phyloP scores from a whole-genome alignment of 2,113 vertebrate species.

The Tringa solitaria region DNA sequence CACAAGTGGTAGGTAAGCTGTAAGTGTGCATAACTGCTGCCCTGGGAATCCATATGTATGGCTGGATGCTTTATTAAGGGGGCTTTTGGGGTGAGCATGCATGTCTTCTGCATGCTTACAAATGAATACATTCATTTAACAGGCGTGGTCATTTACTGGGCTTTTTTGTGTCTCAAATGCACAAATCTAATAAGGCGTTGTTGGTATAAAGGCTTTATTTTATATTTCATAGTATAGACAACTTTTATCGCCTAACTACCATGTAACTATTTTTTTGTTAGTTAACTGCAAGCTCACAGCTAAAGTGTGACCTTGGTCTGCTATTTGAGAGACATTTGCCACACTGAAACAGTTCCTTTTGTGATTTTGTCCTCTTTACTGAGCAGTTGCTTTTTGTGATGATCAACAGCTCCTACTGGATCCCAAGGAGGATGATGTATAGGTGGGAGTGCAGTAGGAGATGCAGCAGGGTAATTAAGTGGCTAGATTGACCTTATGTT shows the following conservation, averaged over 20 bases:
- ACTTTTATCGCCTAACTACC: fast-evolving
- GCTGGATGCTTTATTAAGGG: background rate
- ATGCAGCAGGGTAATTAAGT: background rate
- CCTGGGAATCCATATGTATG: background rate
- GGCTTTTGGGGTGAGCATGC: background rate
- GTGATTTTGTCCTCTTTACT: background rate
- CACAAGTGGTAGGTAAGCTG: background rate
- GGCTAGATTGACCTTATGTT: background rate
- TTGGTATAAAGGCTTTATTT: background rate
- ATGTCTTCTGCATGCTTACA: background rate
- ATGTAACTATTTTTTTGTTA: background rate
- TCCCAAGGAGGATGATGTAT: background rate
- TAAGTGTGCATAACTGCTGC: too few species aligned
- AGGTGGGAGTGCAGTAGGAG: background rate
- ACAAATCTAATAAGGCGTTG: background rate
- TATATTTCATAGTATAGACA: background rate
- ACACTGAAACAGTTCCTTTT: background rate
- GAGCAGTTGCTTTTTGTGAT: background rate
- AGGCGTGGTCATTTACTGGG: background rate
- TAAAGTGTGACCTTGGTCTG: background rate
- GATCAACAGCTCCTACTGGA: background rate
- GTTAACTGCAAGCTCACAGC: background rate
- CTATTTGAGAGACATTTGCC: background rate
- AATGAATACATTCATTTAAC: background rate
- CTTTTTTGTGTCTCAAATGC: background rate